These are phyloP conservation scores for Aphidius ervi DNA, from an alignment of 1,140 invertebrate species.

Conservation along the genomic window DNA sequence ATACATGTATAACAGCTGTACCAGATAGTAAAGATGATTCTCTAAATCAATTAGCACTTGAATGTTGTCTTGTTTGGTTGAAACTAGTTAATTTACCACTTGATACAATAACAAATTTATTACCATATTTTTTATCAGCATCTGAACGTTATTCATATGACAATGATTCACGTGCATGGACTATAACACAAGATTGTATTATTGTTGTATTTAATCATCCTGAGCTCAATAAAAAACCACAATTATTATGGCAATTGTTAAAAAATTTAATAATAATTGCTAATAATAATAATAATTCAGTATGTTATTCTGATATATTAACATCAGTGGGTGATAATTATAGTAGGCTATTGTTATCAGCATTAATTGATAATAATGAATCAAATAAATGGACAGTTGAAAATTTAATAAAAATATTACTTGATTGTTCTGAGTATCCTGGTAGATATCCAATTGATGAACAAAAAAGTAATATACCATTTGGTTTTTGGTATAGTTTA, in stretches of 20 bases:
- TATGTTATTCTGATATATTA: conserved; percentile 41
- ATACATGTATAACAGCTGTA: conserved; percentile 32
- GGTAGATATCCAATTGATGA: conserved; percentile 83
- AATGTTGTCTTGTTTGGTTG: conserved; percentile 44
- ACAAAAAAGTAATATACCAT: conserved; percentile 70
- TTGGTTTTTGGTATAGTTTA: conserved; percentile 88
- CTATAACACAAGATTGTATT: conserved; percentile 42
- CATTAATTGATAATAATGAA: conserved; percentile 40
- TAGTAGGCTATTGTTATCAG: conserved; percentile 38
- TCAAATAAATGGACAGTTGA: conserved; percentile 36
- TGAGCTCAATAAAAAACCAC: conserved; percentile 33
- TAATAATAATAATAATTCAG: conserved; percentile 28
- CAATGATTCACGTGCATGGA: conserved; percentile 33
- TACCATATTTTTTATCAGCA: conserved; percentile 40
- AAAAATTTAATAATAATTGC: conserved; percentile 36
- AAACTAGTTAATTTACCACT: conserved; percentile 39
- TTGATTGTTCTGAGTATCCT: conserved; percentile 73
- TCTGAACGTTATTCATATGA: conserved; percentile 39
- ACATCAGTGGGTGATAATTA: conserved; percentile 45
- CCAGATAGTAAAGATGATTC: conserved; percentile 25
- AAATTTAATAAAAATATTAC: conserved; percentile 58
- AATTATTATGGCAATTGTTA: conserved; percentile 44
- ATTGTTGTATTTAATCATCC: conserved; percentile 35
- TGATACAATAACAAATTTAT: conserved; percentile 40
- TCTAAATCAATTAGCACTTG: conserved; percentile 38